Evolutionary conservation across 2,888 invertebrate species (phyloP), one percentile per base, ranked within the genome.

Genomic region (Zootermopsis nevadensis): DNA sequence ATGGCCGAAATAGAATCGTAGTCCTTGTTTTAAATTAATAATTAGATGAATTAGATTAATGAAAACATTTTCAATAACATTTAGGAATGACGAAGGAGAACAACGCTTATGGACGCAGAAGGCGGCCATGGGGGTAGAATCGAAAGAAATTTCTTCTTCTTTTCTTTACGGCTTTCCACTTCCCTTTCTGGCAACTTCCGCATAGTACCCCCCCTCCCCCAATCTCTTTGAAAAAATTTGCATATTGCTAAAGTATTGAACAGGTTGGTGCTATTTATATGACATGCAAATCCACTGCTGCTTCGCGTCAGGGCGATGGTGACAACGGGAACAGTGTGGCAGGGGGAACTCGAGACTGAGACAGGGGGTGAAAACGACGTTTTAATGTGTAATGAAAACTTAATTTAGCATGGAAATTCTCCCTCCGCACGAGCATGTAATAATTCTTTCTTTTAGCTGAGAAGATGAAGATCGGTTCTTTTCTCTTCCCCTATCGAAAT

Each of bases 171-270:
- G 27, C 27, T 66, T 66, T 10, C 30, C 12, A 10, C 30, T 27
- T 66, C 66, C 30, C n/a, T n/a, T 6, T 27, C 19, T 66, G 27
- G 66, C 66, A 48, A 19, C 48, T 48, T 48, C 19, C 19, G 19
- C 48, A 48, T 48, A 48, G 48, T 48, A 48, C 48, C 42, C 76
- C 42, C 55, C 53, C 77, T 76, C 76, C 42, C 55, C 53, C 77
- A 55, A 31, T 55, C n/a, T 55, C 55, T 31, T 38, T 22, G 77
- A 30, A 33, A 77, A 84, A 81, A 84, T 84, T 80, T 83, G 83
- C 84, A 84, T 84, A 84, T 84, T 84, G 84, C 82, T 84, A 84
- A 84, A 84, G 83, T 84, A 84, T 84, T 82, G 84, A 84, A 84
- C 83, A 82, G 80, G 82, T 72, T 66, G 79, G 77, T 77, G 80